These are phyloP conservation scores for Squalus acanthias DNA, from an alignment of 2,797 vertebrate species.

Conservation along the genomic window DNA sequence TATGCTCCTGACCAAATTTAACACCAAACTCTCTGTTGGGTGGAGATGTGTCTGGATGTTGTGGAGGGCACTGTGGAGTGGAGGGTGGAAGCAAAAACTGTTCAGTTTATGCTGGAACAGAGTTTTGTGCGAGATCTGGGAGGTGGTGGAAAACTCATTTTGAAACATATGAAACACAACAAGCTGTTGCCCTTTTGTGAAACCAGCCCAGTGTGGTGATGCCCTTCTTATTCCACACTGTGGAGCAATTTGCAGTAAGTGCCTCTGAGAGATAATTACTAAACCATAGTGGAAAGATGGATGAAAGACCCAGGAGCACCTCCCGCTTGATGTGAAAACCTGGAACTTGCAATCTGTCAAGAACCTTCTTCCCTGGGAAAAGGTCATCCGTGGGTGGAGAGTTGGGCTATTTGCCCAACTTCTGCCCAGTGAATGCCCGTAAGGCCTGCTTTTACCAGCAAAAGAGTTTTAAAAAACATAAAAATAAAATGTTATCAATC, in stretches of 20 bases:
- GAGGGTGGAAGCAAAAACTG: not conserved
- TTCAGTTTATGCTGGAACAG: not conserved
- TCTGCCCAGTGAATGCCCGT: no score
- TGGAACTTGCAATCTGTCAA: no score
- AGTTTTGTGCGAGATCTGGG: not conserved
- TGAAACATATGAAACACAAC: not conserved
- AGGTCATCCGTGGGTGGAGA: no score
- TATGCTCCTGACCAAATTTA: not conserved
- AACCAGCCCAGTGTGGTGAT: not conserved
- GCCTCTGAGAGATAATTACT: not conserved
- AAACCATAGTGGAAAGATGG: not conserved
- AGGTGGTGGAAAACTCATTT: not conserved
- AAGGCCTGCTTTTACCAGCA: no score
- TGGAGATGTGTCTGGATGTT: not conserved
- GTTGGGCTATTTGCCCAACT: no score
- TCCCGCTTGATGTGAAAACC: not conserved
- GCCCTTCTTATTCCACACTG: not conserved
- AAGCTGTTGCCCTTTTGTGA: not conserved
- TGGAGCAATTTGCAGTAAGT: not conserved
- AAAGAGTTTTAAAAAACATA: no score
- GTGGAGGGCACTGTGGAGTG: no score
- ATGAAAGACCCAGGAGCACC: not conserved
- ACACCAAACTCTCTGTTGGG: no score
- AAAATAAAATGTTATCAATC: no score
- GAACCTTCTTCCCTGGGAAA: no score